These are phyloP conservation scores for Watsonalla cultraria DNA, from an alignment of 2,888 invertebrate species.

Conservation along the genomic window DNA sequence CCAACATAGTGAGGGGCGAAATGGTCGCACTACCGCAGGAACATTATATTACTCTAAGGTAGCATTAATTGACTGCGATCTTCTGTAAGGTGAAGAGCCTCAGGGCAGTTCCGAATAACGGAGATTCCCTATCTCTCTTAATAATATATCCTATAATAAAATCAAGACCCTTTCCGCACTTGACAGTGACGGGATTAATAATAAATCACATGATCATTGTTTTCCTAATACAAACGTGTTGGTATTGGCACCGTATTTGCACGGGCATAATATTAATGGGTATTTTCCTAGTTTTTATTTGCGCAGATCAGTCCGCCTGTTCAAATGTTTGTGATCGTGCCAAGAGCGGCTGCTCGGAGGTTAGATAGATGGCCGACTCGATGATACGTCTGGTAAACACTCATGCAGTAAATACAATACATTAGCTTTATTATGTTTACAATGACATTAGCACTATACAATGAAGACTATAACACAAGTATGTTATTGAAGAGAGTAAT, in stretches of 20 bases:
- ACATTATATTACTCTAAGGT: no score
- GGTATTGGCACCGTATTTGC: constrained; percentile 9
- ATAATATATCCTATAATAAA: no score
- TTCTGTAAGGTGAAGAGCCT: no score
- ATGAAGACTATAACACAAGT: no score
- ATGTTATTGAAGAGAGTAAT: no score
- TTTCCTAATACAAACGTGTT: constrained; percentile 20
- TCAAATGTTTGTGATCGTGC: constrained; percentile 56
- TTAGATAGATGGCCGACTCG: constrained; percentile 27
- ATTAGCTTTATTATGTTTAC: not conserved
- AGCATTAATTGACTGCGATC: no score
- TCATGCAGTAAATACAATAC: not conserved
- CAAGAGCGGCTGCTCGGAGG: constrained; percentile 24
- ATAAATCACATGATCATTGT: constrained; percentile 14
- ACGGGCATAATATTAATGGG: constrained; percentile 9
- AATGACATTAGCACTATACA: no score
- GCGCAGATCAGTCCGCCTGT: constrained; percentile 25
- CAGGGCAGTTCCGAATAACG: no score
- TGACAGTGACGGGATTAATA: not conserved
- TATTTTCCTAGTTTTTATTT: constrained; percentile 33
- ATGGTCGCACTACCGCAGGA: no score
- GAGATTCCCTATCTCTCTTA: no score
- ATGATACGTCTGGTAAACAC: constrained; percentile 10
- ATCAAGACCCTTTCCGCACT: no score
- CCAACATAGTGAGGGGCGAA: no score